Base-by-base conservation (phyloP, 2,888 invertebrate species). In the Stramonita haemastoma region DNA sequence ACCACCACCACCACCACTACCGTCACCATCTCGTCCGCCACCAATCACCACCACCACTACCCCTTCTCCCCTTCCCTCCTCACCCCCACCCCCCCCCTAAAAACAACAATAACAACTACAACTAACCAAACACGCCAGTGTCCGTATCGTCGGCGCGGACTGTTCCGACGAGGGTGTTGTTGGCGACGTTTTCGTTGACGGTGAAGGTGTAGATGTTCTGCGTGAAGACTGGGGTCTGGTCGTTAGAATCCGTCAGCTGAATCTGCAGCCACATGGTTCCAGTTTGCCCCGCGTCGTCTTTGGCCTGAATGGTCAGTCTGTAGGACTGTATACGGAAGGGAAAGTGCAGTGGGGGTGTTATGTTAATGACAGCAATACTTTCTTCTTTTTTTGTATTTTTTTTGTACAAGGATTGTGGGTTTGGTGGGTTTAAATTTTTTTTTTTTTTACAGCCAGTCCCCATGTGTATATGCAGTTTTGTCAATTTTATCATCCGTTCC, bases 241-340 rank as follows among this genome's bases (percentile, higher is more conserved):
- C 94, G 90, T 94, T 94, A 17, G 91, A 91, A 90, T 94, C 94
- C 89, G 90, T 66, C 87, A 93, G 90, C 15, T n/a, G 85, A 15
- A 94, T 90, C 56, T 91, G 91, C 46, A 93, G 89, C 32, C 92
- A 93, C 87, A 92, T 91, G 26, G 83, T 83, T 19, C 22, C 89
- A n/a, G 70, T 73, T 32, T 46, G 46, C 0, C 91, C 91, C 15
- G 90, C 91, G 2, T 93, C 93, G 84, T 93, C 94, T 73, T 91
- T 90, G 0, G 93, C 93, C 83, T 91, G 89, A 6, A 94, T 90
- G 4, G 90, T 91, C 2, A 94, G 89, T 15, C 57, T 90, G 90
- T 93, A 94, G 26, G 85, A 77, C 70, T 89, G 84, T 26, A 0
- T 73, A 8, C n/a, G 73, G n/a, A n/a, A n/a, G 29, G 73, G 29